Evolutionary conservation across 2,797 vertebrate genomes (phyloP).

Genomic region (Tachyglossus aculeatus): DNA sequence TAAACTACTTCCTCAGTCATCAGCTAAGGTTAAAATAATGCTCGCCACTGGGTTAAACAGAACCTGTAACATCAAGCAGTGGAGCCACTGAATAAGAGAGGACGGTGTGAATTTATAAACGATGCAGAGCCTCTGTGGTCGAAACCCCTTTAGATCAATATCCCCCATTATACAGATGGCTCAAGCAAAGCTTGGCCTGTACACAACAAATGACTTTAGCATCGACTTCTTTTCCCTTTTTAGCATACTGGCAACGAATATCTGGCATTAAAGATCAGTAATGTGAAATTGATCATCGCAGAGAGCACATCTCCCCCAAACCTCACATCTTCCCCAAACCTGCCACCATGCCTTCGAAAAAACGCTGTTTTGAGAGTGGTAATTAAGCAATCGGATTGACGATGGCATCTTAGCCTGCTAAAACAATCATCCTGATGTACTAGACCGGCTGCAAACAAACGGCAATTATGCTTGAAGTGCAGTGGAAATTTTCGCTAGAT

Average conservation of each 20-base stretch:
- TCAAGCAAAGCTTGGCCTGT: no score
- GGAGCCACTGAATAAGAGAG: neutral
- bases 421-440: neutral
- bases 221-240: neutral
- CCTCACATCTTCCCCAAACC: neutral
- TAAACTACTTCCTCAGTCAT: no score
- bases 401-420: neutral
- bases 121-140: neutral
- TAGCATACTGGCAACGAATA: neutral
- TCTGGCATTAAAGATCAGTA: neutral
- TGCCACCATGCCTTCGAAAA: neutral
- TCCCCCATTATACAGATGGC: no score
- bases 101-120: neutral
- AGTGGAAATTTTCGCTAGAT: constrained; percentile 58
- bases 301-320: neutral
- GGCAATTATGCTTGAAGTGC: constrained; percentile 35
- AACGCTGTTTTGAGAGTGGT: neutral
- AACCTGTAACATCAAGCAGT: neutral
- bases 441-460: constrained; percentile 43
- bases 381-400: neutral
- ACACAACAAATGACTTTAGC: no score
- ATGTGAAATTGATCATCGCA: neutral
- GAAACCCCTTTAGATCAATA: no score
- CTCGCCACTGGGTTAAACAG: neutral
- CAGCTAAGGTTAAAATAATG: constrained; percentile 22